Percentiles rank a stretch among this genome's conserved stretches.
These are phyloP conservation scores for Dicranocentrus wangi DNA, from an alignment of 2,888 invertebrate genomes.

Conservation along the genomic window DNA sequence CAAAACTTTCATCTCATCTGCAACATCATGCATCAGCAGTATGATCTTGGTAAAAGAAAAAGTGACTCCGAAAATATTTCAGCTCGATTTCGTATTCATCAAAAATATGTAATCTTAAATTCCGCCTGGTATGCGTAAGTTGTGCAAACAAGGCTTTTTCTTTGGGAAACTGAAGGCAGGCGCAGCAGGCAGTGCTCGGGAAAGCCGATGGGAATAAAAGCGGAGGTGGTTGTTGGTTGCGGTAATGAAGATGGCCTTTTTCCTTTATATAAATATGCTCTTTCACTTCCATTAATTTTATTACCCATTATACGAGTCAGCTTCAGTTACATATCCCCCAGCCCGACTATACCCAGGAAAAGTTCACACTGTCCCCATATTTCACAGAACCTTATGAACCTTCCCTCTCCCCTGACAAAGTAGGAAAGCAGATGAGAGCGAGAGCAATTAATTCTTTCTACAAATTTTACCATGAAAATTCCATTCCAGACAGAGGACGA, in stretches of 20 bases:
- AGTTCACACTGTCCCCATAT: constrained; percentile 49
- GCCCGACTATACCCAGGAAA: background rate
- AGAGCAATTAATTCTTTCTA: constrained; percentile 48
- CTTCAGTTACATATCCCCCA: background rate
- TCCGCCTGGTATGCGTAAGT: too few relatives aligned
- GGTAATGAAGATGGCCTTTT: constrained; percentile 42
- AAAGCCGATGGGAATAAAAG: too few relatives aligned
- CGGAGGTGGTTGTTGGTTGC: background rate
- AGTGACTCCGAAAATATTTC: too few relatives aligned
- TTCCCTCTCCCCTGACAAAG: constrained; percentile 32
- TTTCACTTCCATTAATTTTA: constrained; percentile 57
- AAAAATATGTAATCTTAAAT: too few relatives aligned
- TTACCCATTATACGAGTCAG: constrained; percentile 32
- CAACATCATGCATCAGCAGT: background rate
- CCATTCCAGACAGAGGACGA: constrained; percentile 27
- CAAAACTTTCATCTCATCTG: background rate
- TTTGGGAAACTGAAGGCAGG: too few relatives aligned
- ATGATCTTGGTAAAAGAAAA: constrained; percentile 10
- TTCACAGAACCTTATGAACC: constrained; percentile 48
- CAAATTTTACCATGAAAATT: constrained; percentile 54
- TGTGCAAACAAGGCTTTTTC: too few relatives aligned
- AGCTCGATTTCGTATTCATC: too few relatives aligned
- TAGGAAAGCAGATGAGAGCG: constrained; percentile 23
- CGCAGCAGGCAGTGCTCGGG: too few relatives aligned
- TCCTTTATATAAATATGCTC: constrained; percentile 34